A percentile compares a stretch with the other conserved stretches of the same genome.
Evolutionary conservation across 2,888 invertebrate species (phyloP).

Genomic region (Pandemis heparana): DNA sequence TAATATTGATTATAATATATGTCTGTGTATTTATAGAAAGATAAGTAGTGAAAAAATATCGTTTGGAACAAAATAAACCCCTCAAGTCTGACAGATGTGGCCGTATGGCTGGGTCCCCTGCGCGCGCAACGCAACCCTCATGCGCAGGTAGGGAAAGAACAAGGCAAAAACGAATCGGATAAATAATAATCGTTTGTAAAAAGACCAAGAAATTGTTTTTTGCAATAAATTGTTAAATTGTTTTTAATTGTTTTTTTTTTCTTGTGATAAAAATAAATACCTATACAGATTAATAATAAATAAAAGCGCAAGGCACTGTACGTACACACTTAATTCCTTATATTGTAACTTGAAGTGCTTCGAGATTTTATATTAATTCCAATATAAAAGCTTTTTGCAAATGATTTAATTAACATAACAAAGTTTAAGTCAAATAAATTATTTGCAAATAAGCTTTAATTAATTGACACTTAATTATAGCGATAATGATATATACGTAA

Average conservation of each 20-base stretch:
- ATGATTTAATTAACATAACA: too few species aligned
- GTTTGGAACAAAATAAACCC: conserved; percentile 30
- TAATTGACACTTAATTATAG: too few species aligned
- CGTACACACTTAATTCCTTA: background rate
- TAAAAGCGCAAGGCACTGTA: too few species aligned
- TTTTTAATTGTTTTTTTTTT: too few species aligned
- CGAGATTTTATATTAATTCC: too few species aligned
- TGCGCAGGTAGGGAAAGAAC: conserved; percentile 61
- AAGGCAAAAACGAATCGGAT: conserved; percentile 44
- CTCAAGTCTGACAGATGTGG: conserved; percentile 58
- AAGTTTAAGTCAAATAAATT: too few species aligned
- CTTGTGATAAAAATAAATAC: too few species aligned
- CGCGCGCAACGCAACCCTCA: conserved; percentile 59
- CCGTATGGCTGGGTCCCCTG: conserved; percentile 52
- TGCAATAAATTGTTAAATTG: too few species aligned
- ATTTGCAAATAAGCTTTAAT: too few species aligned
- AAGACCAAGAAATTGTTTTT: background rate
- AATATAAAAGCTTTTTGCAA: background rate
- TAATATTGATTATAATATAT: too few species aligned
- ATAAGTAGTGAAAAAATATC: conserved; percentile 16
- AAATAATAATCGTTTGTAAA: conserved; percentile 49
- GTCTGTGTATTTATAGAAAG: background rate
- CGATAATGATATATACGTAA: too few species aligned
- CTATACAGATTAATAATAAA: too few species aligned
- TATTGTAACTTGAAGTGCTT: background rate